Percentiles rank a stretch among this genome's conserved stretches.
These are phyloP conservation scores for Psittacula echo DNA, from an alignment of 2,797 vertebrate genomes.

Conservation along the genomic window DNA sequence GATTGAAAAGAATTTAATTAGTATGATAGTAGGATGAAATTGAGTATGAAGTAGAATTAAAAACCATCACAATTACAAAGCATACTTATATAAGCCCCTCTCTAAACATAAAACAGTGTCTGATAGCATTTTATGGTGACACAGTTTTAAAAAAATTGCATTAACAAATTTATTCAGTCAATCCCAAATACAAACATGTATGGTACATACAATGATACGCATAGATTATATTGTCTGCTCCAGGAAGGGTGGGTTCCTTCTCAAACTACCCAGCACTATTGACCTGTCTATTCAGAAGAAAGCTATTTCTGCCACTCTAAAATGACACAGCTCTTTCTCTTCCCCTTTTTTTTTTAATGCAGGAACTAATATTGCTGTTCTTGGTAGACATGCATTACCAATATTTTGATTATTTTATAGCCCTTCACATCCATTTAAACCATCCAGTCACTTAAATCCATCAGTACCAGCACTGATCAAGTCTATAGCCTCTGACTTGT, in stretches of 20 bases:
- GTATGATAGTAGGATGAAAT: not conserved
- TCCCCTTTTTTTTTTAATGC: not conserved
- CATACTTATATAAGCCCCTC: slow-evolving; percentile 1
- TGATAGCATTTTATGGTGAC: not conserved
- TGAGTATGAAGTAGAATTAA: slow-evolving; percentile 29
- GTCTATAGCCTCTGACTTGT: not conserved
- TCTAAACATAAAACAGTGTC: slow-evolving; percentile 25
- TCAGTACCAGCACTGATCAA: not conserved
- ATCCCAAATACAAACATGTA: not conserved
- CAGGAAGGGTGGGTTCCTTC: not conserved
- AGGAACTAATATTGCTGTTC: not conserved
- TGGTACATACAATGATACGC: not conserved
- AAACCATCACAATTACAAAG: slow-evolving; percentile 12
- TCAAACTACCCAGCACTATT: not conserved
- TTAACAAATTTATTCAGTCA: not conserved
- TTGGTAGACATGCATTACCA: not conserved
- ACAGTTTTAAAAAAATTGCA: not conserved
- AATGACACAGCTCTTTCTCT: not conserved
- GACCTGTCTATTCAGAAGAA: not conserved
- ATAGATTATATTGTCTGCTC: not conserved
- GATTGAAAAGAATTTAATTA: slow-evolving; percentile 50
- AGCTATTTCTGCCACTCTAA: not conserved
- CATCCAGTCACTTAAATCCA: not conserved
- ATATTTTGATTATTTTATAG: not conserved
- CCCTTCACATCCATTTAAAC: not conserved